Evolutionary conservation across 2,113 vertebrate genomes (phyloP), one percentile per base, ranked within the genome.

Genomic region (Eubucco bourcierii): DNA sequence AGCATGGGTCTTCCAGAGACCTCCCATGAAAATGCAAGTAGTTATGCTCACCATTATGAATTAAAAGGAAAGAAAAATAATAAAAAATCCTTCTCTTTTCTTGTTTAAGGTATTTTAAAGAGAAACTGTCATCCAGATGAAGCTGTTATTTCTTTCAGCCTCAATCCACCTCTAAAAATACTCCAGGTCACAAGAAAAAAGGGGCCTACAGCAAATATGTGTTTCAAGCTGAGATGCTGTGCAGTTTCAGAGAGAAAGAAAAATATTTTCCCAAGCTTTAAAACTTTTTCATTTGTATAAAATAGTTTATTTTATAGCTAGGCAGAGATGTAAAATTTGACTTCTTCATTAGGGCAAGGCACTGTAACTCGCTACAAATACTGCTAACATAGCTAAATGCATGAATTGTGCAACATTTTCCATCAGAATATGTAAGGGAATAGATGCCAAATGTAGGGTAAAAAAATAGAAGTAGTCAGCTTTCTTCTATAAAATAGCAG

Each of bases 191-290:
- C 46, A 82, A 93, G 83, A 96, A 95, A 52, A 80, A 91, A 50
- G 47, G 86, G 64, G 65, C 53, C 80, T 92, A 94, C 33, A 93
- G 77, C 74, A 95, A 96, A 70, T 73, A 83, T 2, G n/a, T 52
- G 25, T 75, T 92, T 94, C 83, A 94, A 93, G 88, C 64, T 93
- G 83, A 88, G 75, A 95, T 80, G 68, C 73, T 88, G 72, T 75
- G 55, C 60, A 82, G 85, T 87, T 94, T 90, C 87, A 84, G 61
- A 95, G 53, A 94, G 93, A 94, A 95, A 95, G 78, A 80, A 96
- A 94, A 96, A 97, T 94, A 96, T 95, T 97, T 96, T 94, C 52
- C 33, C 68, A 94, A 90, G 80, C 61, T 94, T 96, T 95, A 60
- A 87, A 89, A 64, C 90, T 95, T 84, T 95, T 44, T 14, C 65